Percentiles rank a stretch among this genome's conserved stretches.
phyloP scores from a whole-genome alignment of 2,797 vertebrate genomes.

The Cryptoblepharus egeriae region DNA sequence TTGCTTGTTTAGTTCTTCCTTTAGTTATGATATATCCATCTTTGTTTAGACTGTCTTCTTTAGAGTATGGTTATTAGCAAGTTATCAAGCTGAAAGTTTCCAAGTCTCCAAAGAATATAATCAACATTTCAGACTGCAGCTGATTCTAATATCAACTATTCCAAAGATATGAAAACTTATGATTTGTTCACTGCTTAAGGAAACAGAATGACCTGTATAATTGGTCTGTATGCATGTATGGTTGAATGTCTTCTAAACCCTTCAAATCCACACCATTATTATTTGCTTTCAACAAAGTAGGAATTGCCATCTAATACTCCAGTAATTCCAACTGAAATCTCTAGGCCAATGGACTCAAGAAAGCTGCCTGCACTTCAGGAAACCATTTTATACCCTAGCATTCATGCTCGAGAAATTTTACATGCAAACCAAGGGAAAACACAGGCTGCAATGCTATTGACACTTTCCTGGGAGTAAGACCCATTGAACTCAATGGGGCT shows the following conservation, averaged over 20 bases:
- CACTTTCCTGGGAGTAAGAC: too few relatives aligned
- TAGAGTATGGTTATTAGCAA: slow-evolving; percentile 23
- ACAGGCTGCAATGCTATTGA: too few relatives aligned
- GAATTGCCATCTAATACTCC: background rate
- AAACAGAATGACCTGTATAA: background rate
- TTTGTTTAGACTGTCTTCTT: slow-evolving; percentile 28
- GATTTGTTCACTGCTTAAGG: background rate
- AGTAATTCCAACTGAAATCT: background rate
- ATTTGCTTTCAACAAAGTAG: background rate
- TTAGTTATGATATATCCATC: background rate
- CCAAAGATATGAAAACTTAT: background rate
- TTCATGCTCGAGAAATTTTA: too few relatives aligned
- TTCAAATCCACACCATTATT: background rate
- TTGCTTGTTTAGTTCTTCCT: background rate
- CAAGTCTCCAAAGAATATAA: slow-evolving; percentile 23
- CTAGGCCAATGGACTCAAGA: background rate
- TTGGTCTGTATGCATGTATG: too few relatives aligned
- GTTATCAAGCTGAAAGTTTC: slow-evolving; percentile 36
- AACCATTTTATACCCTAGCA: background rate
- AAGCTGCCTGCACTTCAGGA: background rate
- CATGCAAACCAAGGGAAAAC: too few relatives aligned
- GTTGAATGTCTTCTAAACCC: too few relatives aligned
- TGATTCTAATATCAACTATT: background rate
- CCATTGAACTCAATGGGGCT: too few relatives aligned
- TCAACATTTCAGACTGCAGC: slow-evolving; percentile 2